phyloP scores from a whole-genome alignment of 2,888 invertebrate genomes.

The Seira musarum region DNA sequence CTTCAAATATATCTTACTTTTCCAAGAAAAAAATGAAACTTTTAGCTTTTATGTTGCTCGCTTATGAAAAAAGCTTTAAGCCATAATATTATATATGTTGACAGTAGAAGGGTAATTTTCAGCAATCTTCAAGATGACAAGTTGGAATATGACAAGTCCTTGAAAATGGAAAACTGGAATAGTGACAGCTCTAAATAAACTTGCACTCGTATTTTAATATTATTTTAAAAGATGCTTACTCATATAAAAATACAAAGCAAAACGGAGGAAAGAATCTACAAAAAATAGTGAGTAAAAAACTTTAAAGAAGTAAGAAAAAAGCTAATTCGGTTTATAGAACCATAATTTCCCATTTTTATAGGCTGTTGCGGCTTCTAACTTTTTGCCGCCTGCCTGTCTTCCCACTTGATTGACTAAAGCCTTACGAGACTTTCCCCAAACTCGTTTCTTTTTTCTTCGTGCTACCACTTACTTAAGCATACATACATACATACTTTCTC shows the following conservation, averaged over 20 bases:
- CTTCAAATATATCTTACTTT: constrained; percentile 22
- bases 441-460: background rate
- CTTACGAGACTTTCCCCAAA: constrained; percentile 16
- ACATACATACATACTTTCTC: too few relatives aligned
- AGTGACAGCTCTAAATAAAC: constrained; percentile 12
- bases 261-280: background rate
- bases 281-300: background rate
- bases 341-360: constrained; percentile 49
- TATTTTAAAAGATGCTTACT: background rate
- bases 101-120: constrained; percentile 26
- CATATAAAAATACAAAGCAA: background rate
- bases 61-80: background rate
- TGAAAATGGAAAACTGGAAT: constrained; percentile 32
- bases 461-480: background rate
- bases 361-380: constrained; percentile 45
- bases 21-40: background rate
- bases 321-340: constrained; percentile 49
- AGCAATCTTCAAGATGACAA: constrained; percentile 44
- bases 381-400: constrained; percentile 37
- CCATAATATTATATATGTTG: constrained; percentile 6
- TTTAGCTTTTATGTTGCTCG: background rate
- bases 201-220: constrained; percentile 10
- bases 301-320: constrained; percentile 1
- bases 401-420: constrained; percentile 47
- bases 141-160: constrained; percentile 52